phyloP scores from a whole-genome alignment of 1,140 invertebrate species.

The Pygmarrhopalites habei region DNA sequence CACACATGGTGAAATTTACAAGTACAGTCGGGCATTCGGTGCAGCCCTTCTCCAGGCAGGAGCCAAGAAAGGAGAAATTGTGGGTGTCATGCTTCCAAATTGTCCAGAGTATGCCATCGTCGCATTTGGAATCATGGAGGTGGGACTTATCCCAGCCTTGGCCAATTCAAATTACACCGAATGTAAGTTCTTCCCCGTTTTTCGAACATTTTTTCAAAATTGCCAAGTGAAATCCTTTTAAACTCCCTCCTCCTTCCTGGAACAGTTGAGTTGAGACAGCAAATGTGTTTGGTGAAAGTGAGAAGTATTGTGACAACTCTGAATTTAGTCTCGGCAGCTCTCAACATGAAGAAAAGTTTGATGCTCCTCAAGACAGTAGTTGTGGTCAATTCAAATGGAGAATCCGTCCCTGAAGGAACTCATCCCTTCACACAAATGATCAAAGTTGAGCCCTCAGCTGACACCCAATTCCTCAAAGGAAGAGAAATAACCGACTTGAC shows the following conservation, averaged over 20 bases:
- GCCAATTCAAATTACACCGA: conserved; percentile 17
- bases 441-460: conserved; percentile 17
- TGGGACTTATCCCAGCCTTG: conserved; percentile 40
- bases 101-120: conserved; percentile 46
- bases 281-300: too few species aligned
- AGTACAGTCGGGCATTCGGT: conserved; percentile 11
- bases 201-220: conserved; percentile 38
- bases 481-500: conserved; percentile 41
- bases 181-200: neutral
- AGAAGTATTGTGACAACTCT: too few species aligned
- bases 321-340: too few species aligned
- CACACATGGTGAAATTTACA: conserved; percentile 24
- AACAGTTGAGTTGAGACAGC: too few species aligned
- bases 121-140: conserved; percentile 43
- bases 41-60: conserved; percentile 40
- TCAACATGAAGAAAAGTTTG: conserved; percentile 43
- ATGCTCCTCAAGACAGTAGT: conserved; percentile 20
- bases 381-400: conserved; percentile 23
- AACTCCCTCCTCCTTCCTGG: conserved; percentile 55
- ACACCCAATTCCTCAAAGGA: conserved; percentile 23
- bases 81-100: conserved; percentile 45
- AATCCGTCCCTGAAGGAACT: conserved; percentile 18
- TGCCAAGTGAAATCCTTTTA: conserved; percentile 61
- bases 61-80: conserved; percentile 46
- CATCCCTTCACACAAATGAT: conserved; percentile 32